Percentiles rank a stretch among this genome's conserved stretches.
Evolutionary conservation across 2,797 vertebrate genomes (phyloP).

Genomic region (Chelmon rostratus): DNA sequence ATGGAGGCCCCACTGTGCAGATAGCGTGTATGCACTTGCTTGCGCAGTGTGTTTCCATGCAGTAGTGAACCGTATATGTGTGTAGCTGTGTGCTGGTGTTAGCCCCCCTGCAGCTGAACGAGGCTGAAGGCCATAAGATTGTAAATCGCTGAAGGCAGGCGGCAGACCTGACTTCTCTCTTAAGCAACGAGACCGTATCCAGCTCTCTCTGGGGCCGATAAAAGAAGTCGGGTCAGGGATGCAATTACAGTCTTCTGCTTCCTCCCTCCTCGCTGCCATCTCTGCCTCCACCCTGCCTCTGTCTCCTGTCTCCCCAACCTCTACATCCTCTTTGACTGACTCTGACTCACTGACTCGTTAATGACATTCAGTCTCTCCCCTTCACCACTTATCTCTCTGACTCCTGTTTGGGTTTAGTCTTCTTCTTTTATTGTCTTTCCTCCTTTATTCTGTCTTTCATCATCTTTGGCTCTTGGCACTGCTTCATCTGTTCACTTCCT

Average conservation of each 20-base stretch:
- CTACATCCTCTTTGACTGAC: constrained; percentile 43
- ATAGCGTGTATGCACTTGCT: constrained; percentile 2
- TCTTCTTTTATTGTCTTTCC: background rate
- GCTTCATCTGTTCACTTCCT: constrained; percentile 23
- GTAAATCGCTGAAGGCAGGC: constrained; percentile 38
- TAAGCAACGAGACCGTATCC: constrained; percentile 20
- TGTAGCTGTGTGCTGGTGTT: constrained; percentile 4
- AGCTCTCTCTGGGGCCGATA: constrained; percentile 55
- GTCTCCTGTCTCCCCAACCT: constrained; percentile 17
- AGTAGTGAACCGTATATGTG: background rate
- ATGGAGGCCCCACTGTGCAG: background rate
- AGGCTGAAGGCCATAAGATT: constrained; percentile 7
- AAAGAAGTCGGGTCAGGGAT: constrained; percentile 55
- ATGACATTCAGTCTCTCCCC: constrained; percentile 36
- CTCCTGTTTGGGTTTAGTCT: constrained; percentile 20
- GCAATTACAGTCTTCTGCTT: constrained; percentile 52
- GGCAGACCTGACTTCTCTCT: constrained; percentile 29
- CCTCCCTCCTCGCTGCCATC: constrained; percentile 2
- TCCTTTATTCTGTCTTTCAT: constrained; percentile 11
- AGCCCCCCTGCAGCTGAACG: background rate
- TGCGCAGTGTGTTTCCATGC: background rate
- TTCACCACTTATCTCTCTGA: constrained; percentile 47
- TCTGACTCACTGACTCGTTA: constrained; percentile 55
- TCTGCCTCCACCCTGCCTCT: constrained; percentile 2
- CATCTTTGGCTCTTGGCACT: constrained; percentile 16